Evolutionary conservation across 2,113 vertebrate genomes (phyloP).

Genomic region (Craseonycteris thonglongyai): DNA sequence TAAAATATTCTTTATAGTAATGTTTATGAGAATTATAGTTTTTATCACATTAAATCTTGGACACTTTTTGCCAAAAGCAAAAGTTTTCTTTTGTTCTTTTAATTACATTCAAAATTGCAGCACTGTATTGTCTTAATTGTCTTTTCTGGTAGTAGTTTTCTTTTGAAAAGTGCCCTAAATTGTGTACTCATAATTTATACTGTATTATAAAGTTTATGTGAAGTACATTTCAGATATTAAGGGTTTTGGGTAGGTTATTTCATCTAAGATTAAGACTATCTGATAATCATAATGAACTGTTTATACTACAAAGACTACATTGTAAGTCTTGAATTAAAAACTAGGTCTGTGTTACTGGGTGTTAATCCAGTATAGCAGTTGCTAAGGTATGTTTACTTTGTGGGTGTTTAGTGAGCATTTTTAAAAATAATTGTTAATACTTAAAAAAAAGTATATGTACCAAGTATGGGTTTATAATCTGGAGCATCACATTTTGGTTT

Average conservation of each 20-base stretch:
- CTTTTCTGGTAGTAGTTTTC: background rate
- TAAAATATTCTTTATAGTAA: background rate
- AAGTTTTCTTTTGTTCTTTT: background rate
- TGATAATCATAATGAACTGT: background rate
- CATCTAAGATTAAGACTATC: background rate
- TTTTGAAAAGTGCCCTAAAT: background rate
- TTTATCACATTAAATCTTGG: background rate
- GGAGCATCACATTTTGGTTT: background rate
- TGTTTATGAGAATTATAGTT: background rate
- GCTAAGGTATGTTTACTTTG: background rate
- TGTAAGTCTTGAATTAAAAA: background rate
- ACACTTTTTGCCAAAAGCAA: background rate
- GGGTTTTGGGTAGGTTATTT: slow-evolving; percentile 7
- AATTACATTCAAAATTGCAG: background rate
- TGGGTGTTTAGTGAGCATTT: background rate
- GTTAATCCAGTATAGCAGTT: background rate
- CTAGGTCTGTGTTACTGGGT: background rate
- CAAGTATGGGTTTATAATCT: background rate
- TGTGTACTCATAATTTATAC: background rate
- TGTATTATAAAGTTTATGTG: background rate
- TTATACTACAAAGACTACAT: slow-evolving; percentile 31
- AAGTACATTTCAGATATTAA: background rate
- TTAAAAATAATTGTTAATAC: slow-evolving; percentile 26
- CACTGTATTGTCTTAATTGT: background rate
- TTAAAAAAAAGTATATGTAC: background rate